Percentiles rank a stretch among this genome's conserved stretches.
Evolutionary conservation across 2,888 invertebrate species (phyloP).

Genomic region (Loripinus fragilis): DNA sequence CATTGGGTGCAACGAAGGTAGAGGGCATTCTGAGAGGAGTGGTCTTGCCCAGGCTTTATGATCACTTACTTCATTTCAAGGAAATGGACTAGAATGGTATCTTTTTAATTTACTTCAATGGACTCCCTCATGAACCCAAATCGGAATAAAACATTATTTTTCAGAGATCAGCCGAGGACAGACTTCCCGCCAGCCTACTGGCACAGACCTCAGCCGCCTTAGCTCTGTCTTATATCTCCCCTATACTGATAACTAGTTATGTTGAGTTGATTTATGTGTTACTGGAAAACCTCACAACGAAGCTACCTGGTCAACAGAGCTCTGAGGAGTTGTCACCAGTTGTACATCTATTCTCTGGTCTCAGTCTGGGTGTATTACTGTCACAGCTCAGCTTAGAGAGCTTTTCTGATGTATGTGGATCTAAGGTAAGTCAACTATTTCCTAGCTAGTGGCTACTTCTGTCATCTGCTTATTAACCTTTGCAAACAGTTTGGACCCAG

Average conservation of each 20-base stretch:
- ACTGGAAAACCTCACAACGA: slow-evolving; percentile 58
- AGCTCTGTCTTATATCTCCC: slow-evolving; percentile 70
- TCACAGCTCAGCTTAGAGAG: slow-evolving; percentile 73
- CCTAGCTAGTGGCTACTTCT: too few species aligned
- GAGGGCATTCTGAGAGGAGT: too few species aligned
- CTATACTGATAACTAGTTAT: slow-evolving; percentile 65
- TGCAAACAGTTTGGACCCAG: too few species aligned
- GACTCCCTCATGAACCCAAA: too few species aligned
- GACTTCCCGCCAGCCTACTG: slow-evolving; percentile 71
- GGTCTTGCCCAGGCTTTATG: too few species aligned
- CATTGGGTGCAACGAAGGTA: too few species aligned
- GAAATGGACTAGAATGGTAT: too few species aligned
- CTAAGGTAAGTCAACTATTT: slow-evolving; percentile 48
- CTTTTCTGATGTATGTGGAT: slow-evolving; percentile 73
- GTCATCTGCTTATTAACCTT: too few species aligned
- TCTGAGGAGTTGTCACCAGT: slow-evolving; percentile 66
- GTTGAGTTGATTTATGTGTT: slow-evolving; percentile 65
- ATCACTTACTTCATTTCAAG: too few species aligned
- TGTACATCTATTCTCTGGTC: slow-evolving; percentile 67
- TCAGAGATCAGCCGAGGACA: slow-evolving; percentile 69
- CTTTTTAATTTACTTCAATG: too few species aligned
- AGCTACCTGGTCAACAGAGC: slow-evolving; percentile 69
- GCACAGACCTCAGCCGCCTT: slow-evolving; percentile 73
- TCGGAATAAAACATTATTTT: too few species aligned
- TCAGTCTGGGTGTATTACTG: slow-evolving; percentile 74